Evolutionary conservation across 2,888 invertebrate genomes (phyloP), one percentile per base, ranked within the genome.

Genomic region (Macrophya alboannulata): DNA sequence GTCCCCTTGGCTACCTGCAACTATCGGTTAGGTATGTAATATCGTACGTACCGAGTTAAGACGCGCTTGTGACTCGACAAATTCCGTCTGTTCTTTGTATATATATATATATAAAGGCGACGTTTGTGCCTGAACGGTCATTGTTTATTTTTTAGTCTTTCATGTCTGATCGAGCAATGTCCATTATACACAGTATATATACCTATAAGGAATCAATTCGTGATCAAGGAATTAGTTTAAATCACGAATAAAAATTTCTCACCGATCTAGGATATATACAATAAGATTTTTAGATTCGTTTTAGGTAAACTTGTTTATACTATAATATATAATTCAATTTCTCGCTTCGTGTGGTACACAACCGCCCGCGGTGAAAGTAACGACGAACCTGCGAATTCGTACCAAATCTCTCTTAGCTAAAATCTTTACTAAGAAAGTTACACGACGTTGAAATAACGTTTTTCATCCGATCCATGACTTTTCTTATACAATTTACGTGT

Each of bases 51-150:
- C 84, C 79, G 68, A 83, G 83, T 71, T 65, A 83, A 45, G 83
- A 48, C 68, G 68, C 83, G 83, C 68, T 83, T 43, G 83, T 83
- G 83, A 83, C 83, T 83, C 83, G 68, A 43, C 83, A 71, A 68
- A 83, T 83, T 83, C 83, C 83, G 59, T 37, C 40, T 40, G 43
- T 25, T 31, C 77, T 31, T 12, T 48, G 40, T 40, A 72, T 48
- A 31, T 31, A 45, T 31, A 4, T 48, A 17, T 40, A 72, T 48
- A 31, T 31, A 45, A 43, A 43, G 72, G 37, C 62, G 59, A 81
- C 81, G 81, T 81, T 81, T 81, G 59, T 62, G 15, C 77, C 37
- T 59, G 40, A 17, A 59, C 79, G 81, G 81, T 81, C 62, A 59
- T 62, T 81, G 81, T 81, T 43, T n/a, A n/a, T 37, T 62, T 59